phyloP scores from a whole-genome alignment of 2,888 invertebrate genomes.

The Cerastoderma edule region DNA sequence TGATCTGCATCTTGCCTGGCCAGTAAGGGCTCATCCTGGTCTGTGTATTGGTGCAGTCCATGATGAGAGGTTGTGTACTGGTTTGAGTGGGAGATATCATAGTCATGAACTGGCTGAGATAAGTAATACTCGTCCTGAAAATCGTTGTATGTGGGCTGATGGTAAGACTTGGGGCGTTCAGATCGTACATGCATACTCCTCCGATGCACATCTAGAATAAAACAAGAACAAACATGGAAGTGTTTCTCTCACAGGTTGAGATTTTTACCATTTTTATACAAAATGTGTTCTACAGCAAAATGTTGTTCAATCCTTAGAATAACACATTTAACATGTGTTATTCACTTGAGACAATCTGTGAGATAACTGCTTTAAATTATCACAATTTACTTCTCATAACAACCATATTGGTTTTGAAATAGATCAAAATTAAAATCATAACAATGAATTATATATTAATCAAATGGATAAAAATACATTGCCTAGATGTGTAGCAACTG shows the following conservation, averaged over 20 bases:
- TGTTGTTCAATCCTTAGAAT: neutral
- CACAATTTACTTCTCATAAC: too few species aligned
- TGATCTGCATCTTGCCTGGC: slow-evolving; percentile 29
- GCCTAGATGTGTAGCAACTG: too few species aligned
- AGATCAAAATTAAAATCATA: too few species aligned
- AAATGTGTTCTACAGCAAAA: neutral
- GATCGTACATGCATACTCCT: slow-evolving; percentile 38
- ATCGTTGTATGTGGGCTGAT: slow-evolving; percentile 40
- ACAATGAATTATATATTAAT: too few species aligned
- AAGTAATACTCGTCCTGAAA: slow-evolving; percentile 49
- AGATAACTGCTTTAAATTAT: too few species aligned
- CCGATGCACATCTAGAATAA: slow-evolving; percentile 32
- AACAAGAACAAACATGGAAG: neutral
- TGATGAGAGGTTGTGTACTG: slow-evolving; percentile 43
- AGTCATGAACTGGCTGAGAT: slow-evolving; percentile 47
- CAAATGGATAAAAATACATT: too few species aligned
- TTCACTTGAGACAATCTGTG: neutral
- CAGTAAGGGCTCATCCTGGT: slow-evolving; percentile 26
- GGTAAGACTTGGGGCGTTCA: slow-evolving; percentile 52
- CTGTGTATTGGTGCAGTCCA: slow-evolving; percentile 19
- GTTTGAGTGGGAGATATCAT: slow-evolving; percentile 34
- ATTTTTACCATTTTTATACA: neutral
- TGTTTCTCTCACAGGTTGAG: neutral
- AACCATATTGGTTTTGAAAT: too few species aligned
- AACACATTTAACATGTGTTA: neutral